Conservation (phyloP, 1,140 invertebrate species). For the Neoseiulus cucumeris region DNA sequence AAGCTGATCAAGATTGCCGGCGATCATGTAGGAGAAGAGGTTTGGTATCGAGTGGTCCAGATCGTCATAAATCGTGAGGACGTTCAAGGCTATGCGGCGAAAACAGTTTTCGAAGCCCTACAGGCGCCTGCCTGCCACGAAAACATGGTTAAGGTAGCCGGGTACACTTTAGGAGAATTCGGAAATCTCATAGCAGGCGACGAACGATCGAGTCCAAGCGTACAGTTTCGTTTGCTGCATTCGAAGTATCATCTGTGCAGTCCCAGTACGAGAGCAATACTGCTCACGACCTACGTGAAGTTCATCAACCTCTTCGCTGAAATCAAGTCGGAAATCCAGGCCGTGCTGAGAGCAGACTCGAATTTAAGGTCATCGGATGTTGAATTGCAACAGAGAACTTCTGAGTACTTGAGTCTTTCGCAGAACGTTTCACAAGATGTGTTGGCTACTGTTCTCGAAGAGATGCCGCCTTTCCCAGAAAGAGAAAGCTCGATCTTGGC, state of each 20-base stretch:
- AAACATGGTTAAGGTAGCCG: conserved; percentile 99
- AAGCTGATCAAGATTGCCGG: conserved; percentile 98
- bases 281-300: conserved; percentile 97
- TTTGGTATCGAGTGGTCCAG: conserved; percentile 99
- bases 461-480: conserved; percentile 99
- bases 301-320: conserved; percentile 98
- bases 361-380: conserved; percentile 93
- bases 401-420: conserved; percentile 90
- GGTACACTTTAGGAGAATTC: conserved; percentile 98
- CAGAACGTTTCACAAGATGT: conserved; percentile 92
- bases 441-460: conserved; percentile 90
- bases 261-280: conserved; percentile 75
- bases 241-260: conserved; percentile 98
- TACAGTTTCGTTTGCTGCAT: conserved; percentile 90
- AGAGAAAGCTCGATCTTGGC: conserved; percentile 85
- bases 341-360: conserved; percentile 79
- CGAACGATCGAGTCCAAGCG: conserved; percentile 71
- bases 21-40: conserved; percentile 83
- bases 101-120: conserved; percentile 96
- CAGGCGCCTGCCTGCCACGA: conserved; percentile 98
- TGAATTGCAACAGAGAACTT: conserved; percentile 90
- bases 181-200: conserved; percentile 98
- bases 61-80: conserved; percentile 99
- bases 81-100: conserved; percentile 96
- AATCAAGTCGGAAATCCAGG: conserved; percentile 87